A percentile compares a stretch with the other conserved stretches of the same genome.
phyloP scores from a whole-genome alignment of 2,888 invertebrate species.

The Drepana falcataria region DNA sequence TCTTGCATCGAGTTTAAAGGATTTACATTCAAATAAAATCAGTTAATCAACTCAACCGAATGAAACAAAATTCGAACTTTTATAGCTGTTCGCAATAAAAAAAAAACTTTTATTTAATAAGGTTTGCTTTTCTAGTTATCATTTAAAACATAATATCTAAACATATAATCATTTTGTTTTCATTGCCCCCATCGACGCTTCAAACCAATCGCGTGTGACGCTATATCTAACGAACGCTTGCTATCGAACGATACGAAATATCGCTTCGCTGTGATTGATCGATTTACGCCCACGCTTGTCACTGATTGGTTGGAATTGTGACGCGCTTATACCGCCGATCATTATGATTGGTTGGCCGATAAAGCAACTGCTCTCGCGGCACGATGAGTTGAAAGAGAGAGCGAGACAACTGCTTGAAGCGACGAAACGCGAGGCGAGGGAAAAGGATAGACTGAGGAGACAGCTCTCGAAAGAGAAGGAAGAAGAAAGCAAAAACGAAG shows the following conservation, averaged over 20 bases:
- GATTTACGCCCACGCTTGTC: slow-evolving; percentile 8
- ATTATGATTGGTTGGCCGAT: slow-evolving; percentile 37
- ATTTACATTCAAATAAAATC: too few species aligned
- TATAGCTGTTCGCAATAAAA: too few species aligned
- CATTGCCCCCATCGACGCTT: slow-evolving; percentile 53
- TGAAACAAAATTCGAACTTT: too few species aligned
- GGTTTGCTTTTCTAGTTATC: background rate
- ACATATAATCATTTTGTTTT: slow-evolving; percentile 42
- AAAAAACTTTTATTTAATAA: too few species aligned
- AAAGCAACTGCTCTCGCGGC: slow-evolving; percentile 87
- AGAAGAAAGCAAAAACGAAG: slow-evolving; percentile 86
- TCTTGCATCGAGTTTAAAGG: too few species aligned
- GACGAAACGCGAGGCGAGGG: slow-evolving; percentile 83
- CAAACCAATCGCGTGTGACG: slow-evolving; percentile 38
- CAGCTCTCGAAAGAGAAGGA: slow-evolving; percentile 63
- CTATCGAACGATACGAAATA: slow-evolving; percentile 21
- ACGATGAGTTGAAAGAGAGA: slow-evolving; percentile 90
- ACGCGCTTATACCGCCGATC: slow-evolving; percentile 1
- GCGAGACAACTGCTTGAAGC: slow-evolving; percentile 90
- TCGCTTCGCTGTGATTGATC: slow-evolving; percentile 31
- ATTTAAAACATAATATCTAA: slow-evolving; percentile 6
- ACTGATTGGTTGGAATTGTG: slow-evolving; percentile 22
- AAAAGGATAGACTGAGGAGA: slow-evolving; percentile 53
- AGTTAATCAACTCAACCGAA: too few species aligned
- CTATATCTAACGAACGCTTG: slow-evolving; percentile 37